phyloP scores from a whole-genome alignment of 2,888 invertebrate species.

The Cabera pusaria region DNA sequence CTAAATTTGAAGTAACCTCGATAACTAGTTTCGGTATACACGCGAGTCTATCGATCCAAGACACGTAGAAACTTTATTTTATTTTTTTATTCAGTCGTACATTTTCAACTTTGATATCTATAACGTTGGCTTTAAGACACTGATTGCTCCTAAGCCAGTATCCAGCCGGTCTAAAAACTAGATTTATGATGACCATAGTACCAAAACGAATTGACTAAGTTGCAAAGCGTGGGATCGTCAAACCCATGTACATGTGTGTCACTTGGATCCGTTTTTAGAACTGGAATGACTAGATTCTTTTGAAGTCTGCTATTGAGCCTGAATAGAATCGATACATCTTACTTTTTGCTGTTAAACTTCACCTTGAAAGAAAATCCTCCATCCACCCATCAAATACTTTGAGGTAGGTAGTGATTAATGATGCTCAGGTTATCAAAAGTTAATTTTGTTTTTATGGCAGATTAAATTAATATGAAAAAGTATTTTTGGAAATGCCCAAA shows the following conservation, averaged over 20 bases:
- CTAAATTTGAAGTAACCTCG: slow-evolving; percentile 24
- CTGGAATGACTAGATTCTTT: slow-evolving; percentile 9
- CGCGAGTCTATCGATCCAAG: slow-evolving; percentile 23
- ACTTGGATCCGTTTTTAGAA: slow-evolving; percentile 5
- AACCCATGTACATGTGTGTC: slow-evolving; percentile 1
- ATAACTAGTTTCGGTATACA: slow-evolving; percentile 25
- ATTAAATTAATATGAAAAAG: no score
- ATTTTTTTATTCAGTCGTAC: slow-evolving; percentile 11
- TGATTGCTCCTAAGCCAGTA: no score
- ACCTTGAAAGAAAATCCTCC: no score
- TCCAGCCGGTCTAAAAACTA: slow-evolving; percentile 6
- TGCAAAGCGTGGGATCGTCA: slow-evolving; percentile 16
- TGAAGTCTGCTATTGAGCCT: background rate
- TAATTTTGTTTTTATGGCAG: no score
- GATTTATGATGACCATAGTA: slow-evolving; percentile 19
- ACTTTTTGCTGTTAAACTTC: no score
- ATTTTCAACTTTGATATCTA: slow-evolving; percentile 7
- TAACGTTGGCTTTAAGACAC: background rate
- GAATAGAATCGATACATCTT: no score
- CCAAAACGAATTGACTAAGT: slow-evolving; percentile 9
- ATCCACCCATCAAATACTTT: no score
- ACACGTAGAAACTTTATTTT: slow-evolving; percentile 12
- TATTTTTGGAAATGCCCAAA: no score
- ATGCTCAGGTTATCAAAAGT: background rate
- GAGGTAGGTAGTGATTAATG: background rate